Conservation (phyloP, 37 sponge, comb jelly and placozoan genomes). For the Bolinopsis microptera region DNA sequence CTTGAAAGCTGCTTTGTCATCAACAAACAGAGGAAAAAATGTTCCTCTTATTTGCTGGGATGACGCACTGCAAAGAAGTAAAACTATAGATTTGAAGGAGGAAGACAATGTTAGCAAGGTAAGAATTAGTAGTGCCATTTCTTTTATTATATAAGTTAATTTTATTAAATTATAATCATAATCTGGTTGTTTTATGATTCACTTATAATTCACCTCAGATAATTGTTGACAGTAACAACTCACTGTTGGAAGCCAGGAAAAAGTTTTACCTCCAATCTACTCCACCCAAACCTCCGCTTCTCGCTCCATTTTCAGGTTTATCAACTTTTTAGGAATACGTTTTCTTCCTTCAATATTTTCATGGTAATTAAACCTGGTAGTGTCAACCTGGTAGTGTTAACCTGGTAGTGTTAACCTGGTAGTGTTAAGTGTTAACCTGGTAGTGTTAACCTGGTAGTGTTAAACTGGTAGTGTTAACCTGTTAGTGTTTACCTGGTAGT, state of each 20-base stretch:
- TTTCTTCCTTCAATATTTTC: no score
- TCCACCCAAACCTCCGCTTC: not conserved
- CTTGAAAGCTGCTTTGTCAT: not conserved
- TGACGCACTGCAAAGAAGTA: conserved; percentile 6
- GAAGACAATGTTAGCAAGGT: not conserved
- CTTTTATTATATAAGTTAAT: no score
- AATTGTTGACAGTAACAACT: not conserved
- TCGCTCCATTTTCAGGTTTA: conserved; percentile 4
- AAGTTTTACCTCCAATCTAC: conserved; percentile 2
- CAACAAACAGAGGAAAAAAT: not conserved
- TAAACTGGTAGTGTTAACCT: no score
- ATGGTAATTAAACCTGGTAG: no score
- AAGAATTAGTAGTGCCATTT: no score
- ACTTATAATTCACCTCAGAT: not conserved
- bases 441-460: no score
- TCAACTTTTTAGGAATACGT: no score
- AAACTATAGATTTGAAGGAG: not conserved
- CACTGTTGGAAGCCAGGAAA: not conserved
- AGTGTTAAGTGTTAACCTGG: no score
- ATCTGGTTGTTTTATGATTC: not conserved
- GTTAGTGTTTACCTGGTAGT: no score
- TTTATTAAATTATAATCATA: no score
- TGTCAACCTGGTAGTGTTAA: no score
- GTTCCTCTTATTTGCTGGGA: conserved; percentile 59
- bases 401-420: no score